Evolutionary conservation across 2,888 invertebrate species (phyloP), one percentile per base, ranked within the genome.

Genomic region (Netelia fuscicornis): DNA sequence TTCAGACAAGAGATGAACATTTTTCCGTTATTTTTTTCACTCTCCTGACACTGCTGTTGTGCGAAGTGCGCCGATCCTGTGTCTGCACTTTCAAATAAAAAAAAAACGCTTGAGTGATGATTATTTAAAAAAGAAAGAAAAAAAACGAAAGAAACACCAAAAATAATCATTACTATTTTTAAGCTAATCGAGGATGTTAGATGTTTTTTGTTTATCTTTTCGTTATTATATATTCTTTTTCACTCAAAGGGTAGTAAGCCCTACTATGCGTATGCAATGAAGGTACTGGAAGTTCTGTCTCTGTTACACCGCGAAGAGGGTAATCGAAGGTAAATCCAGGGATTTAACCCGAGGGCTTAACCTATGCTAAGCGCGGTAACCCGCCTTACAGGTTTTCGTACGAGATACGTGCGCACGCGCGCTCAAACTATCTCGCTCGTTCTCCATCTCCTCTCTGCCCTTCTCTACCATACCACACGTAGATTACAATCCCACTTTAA

Each of bases 401-500:
- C 89, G 89, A 84, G 86, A 87, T 83, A 86, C 3, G 86, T 75
- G 70, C 76, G 81, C 81, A 80, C 67, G 37, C 71, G 65, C 71
- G 20, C 58, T 84, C 85, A 89, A 88, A 89, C 84, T 64, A 75
- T 83, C 79, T 62, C 82, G 62, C 58, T 25, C 42, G 23, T 68
- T 37, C 67, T 58, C 81, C 23, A 64, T 58, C 83, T 58, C 37
- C 44, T 68, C 65, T 62, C 75, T 58, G 20, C 37, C 68, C 44
- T 23, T 68, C 54, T 25, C 17, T 48, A 42, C 60, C 54, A 77
- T 58, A 67, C 54, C 48, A 48, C 71, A 72, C 90, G 87, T 91
- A 91, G 91, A 92, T 92, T 91, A 92, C 91, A 91, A 92, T 91
- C 88, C 79, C 89, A 91, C 88, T 91, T 93, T 90, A 91, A 93